Conservation (phyloP, 2,797 vertebrate species). For the Petrocephalus sullivani region DNA sequence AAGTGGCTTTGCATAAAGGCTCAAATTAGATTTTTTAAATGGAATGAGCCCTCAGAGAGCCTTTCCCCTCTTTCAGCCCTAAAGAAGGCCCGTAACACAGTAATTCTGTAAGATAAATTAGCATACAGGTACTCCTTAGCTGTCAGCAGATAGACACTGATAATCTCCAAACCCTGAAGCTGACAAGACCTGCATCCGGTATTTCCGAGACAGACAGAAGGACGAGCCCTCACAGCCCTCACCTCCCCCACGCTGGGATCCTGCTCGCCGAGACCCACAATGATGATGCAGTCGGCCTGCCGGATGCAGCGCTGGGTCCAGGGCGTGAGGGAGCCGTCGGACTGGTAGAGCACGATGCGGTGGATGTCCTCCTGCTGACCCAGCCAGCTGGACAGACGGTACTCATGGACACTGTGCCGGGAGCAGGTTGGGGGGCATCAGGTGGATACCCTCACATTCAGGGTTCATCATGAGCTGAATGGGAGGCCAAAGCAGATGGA, state of each 20-base stretch:
- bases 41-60: background rate
- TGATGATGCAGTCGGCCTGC: constrained; percentile 89
- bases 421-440: background rate
- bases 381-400: constrained; percentile 89
- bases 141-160: background rate
- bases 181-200: background rate
- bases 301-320: constrained; percentile 93
- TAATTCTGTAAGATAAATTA: background rate
- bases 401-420: constrained; percentile 72
- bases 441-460: background rate
- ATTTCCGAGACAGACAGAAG: background rate
- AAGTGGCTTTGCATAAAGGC: background rate
- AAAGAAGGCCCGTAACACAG: background rate
- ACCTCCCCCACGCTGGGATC: constrained; percentile 87
- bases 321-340: constrained; percentile 77
- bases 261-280: constrained; percentile 87
- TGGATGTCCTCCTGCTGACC: constrained; percentile 95
- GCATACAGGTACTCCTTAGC: background rate
- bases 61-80: background rate
- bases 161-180: background rate
- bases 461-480: background rate
- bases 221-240: constrained; percentile 22
- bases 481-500: background rate
- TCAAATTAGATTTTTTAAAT: background rate
- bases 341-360: constrained; percentile 89